Percentiles rank a stretch among this genome's conserved stretches.
Conservation (phyloP, 2,888 invertebrate genomes). For the Lasioglossum villosulum region DNA sequence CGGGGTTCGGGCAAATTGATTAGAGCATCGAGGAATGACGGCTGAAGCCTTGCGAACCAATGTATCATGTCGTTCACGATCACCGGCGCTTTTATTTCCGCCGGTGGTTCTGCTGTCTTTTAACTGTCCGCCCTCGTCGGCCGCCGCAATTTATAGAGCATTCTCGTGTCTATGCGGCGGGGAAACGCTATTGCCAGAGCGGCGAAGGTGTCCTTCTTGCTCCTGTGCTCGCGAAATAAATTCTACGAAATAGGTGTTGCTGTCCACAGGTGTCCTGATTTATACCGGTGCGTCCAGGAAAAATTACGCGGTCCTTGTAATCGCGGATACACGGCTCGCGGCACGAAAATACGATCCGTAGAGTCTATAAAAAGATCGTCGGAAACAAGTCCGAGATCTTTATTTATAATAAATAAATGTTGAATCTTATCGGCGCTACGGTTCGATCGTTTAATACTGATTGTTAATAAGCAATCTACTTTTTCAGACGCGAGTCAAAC, state of each 20-base stretch:
- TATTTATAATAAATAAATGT: too few relatives aligned
- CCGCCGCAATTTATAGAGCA: conserved; percentile 44
- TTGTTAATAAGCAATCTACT: too few relatives aligned
- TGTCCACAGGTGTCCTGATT: conserved; percentile 44
- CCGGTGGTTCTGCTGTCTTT: neutral
- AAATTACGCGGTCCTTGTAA: conserved; percentile 1
- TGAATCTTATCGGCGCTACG: too few relatives aligned
- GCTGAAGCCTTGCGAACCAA: neutral
- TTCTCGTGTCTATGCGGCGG: conserved; percentile 14
- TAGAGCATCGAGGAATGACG: neutral
- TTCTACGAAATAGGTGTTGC: conserved; percentile 41
- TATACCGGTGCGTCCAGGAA: neutral
- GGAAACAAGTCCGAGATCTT: neutral
- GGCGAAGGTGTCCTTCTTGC: conserved; percentile 11
- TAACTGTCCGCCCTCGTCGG: neutral
- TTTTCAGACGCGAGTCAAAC: too few relatives aligned
- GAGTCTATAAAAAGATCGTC: neutral
- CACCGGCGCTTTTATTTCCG: neutral
- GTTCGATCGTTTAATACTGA: too few relatives aligned
- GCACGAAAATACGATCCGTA: neutral
- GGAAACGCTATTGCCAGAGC: conserved; percentile 28
- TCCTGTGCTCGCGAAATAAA: conserved; percentile 46
- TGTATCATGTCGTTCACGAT: neutral
- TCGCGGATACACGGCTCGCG: neutral
- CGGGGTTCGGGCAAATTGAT: neutral